Base-by-base conservation (phyloP, 1,140 invertebrate genomes). In the Drosophila auraria region DNA sequence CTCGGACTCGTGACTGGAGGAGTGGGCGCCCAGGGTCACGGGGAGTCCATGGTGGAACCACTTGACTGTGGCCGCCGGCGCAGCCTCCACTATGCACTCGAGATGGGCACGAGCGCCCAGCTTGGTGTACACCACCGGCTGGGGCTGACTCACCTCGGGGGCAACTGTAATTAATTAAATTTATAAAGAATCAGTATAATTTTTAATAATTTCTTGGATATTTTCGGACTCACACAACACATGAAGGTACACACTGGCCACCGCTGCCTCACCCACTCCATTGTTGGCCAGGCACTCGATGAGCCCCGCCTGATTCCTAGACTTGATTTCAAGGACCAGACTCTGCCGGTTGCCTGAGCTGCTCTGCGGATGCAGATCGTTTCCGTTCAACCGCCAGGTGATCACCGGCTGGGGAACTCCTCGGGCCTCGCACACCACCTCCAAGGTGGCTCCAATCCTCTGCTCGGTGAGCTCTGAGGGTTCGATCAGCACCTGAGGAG, bases 241-340 rank as follows among this genome's bases (percentile, higher is more conserved):
- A 74, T 93, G 94, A 0, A 96, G 86, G 50, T 95, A 92, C 60
- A 96, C 94, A 54, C 92, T 92, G 3, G 95, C 95, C n/a, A 90
- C 94, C 0, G 95, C 95, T 0, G 96, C 94, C 59, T 96, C 95
- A 1, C 96, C 96, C 20, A 97, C 95, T 12, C 95, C 96, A 91
- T 97, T 97, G 53, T 92, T 94, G 0, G 96, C 96, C 0, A 94
- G 87, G 83, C 97, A 97, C 70, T 96, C 95, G 78, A 97, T 97
- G 2, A 94, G 93, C 0, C 96, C 97, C 1, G 96, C 94, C 68
- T 96, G 93, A 63, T 94, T 93, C 14, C 95, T 93, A 61, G 95
- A 95, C 53, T 95, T 95, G 1, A 96, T 96, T 9, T 94, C 94
- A 91, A 97, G 96, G 74, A 94, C 93, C 61, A 97, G 93, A 64